phyloP scores from a whole-genome alignment of 2,113 vertebrate species.

The Talpa occidentalis region DNA sequence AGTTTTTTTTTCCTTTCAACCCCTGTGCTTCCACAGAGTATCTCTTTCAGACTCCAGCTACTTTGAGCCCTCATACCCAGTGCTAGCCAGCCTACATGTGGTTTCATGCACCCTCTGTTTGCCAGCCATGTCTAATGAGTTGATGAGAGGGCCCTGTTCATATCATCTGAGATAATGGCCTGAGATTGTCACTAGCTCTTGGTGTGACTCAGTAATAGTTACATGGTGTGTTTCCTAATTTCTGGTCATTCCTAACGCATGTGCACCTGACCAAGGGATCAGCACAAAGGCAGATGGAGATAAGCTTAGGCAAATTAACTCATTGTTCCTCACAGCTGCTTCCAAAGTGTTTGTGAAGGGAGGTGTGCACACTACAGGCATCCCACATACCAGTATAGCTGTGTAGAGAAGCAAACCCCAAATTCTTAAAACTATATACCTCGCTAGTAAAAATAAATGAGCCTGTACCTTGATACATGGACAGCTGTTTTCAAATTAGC shows the following conservation, averaged over 20 bases:
- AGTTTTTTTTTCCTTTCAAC: slow-evolving; percentile 53
- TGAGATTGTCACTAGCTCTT: slow-evolving; percentile 65
- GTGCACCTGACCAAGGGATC: slow-evolving; percentile 59
- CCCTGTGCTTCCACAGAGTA: background rate
- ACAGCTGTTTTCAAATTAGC: background rate
- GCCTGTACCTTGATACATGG: background rate
- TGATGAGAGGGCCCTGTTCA: slow-evolving; percentile 37
- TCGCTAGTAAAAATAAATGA: background rate
- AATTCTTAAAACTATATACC: background rate
- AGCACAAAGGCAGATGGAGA: slow-evolving; percentile 66
- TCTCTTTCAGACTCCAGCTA: background rate
- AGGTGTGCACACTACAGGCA: rapidly evolving
- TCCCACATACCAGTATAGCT: background rate
- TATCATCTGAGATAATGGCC: slow-evolving; percentile 61
- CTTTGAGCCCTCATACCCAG: background rate
- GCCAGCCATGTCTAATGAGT: slow-evolving; percentile 39
- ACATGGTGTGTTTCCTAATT: slow-evolving; percentile 66
- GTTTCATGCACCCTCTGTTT: slow-evolving; percentile 38
- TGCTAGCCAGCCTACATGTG: slow-evolving; percentile 35
- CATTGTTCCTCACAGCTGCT: slow-evolving; percentile 25
- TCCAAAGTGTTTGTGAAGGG: background rate
- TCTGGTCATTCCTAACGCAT: slow-evolving; percentile 56
- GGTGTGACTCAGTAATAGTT: slow-evolving; percentile 67
- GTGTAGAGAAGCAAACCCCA: background rate
- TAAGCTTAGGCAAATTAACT: slow-evolving; percentile 39